These are phyloP conservation scores for Zaprionus vittiger DNA, from an alignment of 1,140 invertebrate genomes.

Conservation along the genomic window DNA sequence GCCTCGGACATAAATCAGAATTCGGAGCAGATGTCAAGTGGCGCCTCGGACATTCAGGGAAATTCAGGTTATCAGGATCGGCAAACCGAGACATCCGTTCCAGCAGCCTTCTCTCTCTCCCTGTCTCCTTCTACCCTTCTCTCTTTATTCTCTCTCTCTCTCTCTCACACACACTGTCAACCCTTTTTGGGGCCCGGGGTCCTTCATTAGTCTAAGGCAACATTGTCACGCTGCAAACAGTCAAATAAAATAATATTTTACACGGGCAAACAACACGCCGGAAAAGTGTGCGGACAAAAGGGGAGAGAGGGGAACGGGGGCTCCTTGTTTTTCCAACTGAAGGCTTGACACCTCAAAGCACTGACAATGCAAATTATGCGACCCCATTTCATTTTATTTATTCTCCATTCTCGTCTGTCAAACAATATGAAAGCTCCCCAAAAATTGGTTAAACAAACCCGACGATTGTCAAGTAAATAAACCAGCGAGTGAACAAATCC, in stretches of 20 bases:
- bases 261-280: conserved; percentile 61
- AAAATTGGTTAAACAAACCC: conserved; percentile 21
- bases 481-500: conserved; percentile 1
- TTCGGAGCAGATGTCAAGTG: conserved; percentile 45
- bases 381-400: conserved; percentile 35
- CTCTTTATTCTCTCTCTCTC: not conserved
- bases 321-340: conserved; percentile 8
- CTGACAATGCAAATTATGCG: conserved; percentile 69
- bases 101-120: not conserved
- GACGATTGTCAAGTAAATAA: conserved; percentile 22
- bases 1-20: conserved; percentile 62
- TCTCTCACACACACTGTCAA: not conserved
- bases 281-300: conserved; percentile 8
- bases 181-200: not conserved
- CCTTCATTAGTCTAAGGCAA: conserved; percentile 62
- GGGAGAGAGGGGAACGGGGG: not conserved
- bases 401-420: conserved; percentile 33
- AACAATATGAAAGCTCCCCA: conserved; percentile 18
- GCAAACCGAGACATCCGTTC: not conserved
- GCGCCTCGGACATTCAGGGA: conserved; percentile 23
- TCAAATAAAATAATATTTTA: conserved; percentile 75
- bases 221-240: conserved; percentile 44
- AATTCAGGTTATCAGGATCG: conserved; percentile 8
- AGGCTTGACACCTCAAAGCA: conserved; percentile 66
- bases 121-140: not conserved